These are phyloP conservation scores for Mastomys coucha DNA, from an alignment of 2,113 vertebrate genomes.

Conservation along the genomic window DNA sequence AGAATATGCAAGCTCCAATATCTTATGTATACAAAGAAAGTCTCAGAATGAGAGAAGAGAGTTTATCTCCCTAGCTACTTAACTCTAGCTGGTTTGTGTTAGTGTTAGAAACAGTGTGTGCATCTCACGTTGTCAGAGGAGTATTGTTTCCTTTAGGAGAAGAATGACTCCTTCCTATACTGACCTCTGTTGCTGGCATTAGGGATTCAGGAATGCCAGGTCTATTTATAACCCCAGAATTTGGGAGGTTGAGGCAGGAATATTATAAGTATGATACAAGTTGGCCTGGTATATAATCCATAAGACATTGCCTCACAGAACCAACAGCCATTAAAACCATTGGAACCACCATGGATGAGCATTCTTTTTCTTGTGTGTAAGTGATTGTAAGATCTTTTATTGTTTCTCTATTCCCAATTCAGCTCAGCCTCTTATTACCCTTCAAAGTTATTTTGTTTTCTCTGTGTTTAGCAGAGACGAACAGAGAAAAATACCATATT, in stretches of 20 bases:
- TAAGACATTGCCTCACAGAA: neutral
- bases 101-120: neutral
- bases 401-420: neutral
- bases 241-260: neutral
- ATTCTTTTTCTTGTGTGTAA: neutral
- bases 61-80: slow-evolving; percentile 12
- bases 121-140: slow-evolving; percentile 20
- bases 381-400: neutral
- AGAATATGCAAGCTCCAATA: neutral
- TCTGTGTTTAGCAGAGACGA: slow-evolving; percentile 15
- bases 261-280: neutral
- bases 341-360: neutral
- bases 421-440: neutral
- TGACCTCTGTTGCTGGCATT: slow-evolving; percentile 10
- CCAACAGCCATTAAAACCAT: neutral
- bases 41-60: neutral
- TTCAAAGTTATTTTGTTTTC: slow-evolving; percentile 33
- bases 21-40: neutral
- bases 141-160: neutral
- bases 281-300: neutral
- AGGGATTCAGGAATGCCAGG: neutral
- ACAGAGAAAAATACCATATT: slow-evolving; percentile 36
- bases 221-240: neutral
- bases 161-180: neutral
- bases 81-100: neutral